phyloP scores from a whole-genome alignment of 2,888 invertebrate species.

The Nomada fabriciana region DNA sequence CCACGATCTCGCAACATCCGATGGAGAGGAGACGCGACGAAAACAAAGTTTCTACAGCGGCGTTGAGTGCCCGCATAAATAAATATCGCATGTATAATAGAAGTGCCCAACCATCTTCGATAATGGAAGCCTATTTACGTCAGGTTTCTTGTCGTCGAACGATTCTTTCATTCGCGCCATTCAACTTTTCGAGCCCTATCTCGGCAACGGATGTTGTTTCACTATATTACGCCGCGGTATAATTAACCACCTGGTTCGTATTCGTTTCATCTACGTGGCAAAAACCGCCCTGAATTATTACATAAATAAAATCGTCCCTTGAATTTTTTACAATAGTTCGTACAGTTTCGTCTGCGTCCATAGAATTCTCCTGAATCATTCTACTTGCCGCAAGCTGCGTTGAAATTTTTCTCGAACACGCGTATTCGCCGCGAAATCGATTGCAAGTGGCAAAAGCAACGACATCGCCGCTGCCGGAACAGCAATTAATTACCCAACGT shows the following conservation, averaged over 20 bases:
- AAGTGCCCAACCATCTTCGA: constrained; percentile 64
- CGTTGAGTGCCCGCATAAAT: constrained; percentile 50
- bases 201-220: constrained; percentile 59
- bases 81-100: constrained; percentile 63
- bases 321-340: too few species aligned
- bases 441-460: neutral
- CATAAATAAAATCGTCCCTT: too few species aligned
- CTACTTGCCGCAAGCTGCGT: too few species aligned
- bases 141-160: constrained; percentile 38
- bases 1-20: constrained; percentile 7
- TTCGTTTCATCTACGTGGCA: too few species aligned
- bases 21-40: neutral
- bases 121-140: constrained; percentile 74
- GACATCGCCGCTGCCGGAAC: neutral
- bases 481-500: constrained; percentile 30
- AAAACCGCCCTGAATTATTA: too few species aligned
- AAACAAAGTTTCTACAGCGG: constrained; percentile 18
- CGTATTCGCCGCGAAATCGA: constrained; percentile 24
- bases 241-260: constrained; percentile 63
- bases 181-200: constrained; percentile 57
- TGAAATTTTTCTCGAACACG: neutral
- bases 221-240: constrained; percentile 67
- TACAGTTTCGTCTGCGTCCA: too few species aligned
- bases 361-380: neutral
- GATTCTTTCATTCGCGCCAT: constrained; percentile 27